Conservation (phyloP, 2,888 invertebrate species). For the Tortrix viridana region DNA sequence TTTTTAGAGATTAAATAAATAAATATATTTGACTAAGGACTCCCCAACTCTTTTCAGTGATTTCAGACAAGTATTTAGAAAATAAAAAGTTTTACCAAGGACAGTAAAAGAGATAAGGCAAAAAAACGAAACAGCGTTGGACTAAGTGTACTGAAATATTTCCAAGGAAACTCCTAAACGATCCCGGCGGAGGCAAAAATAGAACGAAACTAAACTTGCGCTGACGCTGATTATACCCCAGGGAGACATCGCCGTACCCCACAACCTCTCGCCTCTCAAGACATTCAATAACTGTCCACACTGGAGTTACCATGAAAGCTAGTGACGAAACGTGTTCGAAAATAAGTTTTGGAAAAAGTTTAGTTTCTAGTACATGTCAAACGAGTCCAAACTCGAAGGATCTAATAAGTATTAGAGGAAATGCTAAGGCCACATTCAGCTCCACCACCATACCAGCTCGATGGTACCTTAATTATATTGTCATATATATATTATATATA, state of each 20-base stretch:
- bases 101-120: slow-evolving; percentile 7
- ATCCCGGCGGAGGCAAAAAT: slow-evolving; percentile 23
- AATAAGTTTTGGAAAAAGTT: too few relatives aligned
- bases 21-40: too few relatives aligned
- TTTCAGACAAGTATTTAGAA: too few relatives aligned
- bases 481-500: too few relatives aligned
- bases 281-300: background rate
- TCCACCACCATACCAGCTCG: too few relatives aligned
- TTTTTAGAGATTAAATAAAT: too few relatives aligned
- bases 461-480: too few relatives aligned
- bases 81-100: background rate
- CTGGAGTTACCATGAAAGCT: background rate
- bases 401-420: too few relatives aligned
- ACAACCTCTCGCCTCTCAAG: slow-evolving; percentile 3
- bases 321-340: background rate
- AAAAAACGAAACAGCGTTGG: slow-evolving; percentile 2
- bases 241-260: slow-evolving; percentile 6
- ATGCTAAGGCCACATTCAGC: too few relatives aligned
- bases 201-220: slow-evolving; percentile 23
- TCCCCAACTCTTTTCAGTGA: too few relatives aligned
- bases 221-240: slow-evolving; percentile 21
- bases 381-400: too few relatives aligned
- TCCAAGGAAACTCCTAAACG: slow-evolving; percentile 26
- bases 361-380: too few relatives aligned
- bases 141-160: slow-evolving; percentile 27